These are phyloP conservation scores for Microhierax caerulescens DNA, from an alignment of 2,797 vertebrate genomes.

Conservation along the genomic window DNA sequence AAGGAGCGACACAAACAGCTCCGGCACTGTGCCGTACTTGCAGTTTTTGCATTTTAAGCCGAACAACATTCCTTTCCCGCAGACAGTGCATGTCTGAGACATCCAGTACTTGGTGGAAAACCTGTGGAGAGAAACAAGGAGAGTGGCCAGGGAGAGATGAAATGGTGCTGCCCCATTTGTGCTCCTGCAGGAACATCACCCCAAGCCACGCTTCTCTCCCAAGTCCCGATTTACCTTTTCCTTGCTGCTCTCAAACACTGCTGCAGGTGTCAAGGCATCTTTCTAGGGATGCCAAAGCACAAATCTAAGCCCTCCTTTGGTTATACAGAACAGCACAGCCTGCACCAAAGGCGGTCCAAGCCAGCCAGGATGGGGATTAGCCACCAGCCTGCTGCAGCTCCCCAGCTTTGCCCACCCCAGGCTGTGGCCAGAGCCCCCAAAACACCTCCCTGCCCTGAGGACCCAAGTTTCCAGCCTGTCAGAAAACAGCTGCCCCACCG, in stretches of 20 bases:
- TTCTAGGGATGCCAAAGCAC: not conserved
- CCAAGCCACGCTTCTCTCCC: accelerated
- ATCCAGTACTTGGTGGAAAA: conserved; percentile 99
- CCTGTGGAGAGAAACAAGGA: conserved; percentile 70
- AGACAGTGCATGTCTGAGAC: conserved; percentile 98
- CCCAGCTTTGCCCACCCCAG: not conserved
- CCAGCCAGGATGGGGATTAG: not conserved
- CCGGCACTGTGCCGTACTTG: conserved; percentile 84
- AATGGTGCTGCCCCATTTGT: accelerated
- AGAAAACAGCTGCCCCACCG: not conserved
- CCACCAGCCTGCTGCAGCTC: accelerated
- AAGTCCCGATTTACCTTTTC: accelerated
- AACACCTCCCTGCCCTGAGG: not conserved
- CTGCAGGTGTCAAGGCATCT: not conserved
- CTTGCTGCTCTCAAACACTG: not conserved
- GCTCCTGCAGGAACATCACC: not conserved
- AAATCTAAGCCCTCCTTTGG: not conserved
- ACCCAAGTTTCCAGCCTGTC: accelerated
- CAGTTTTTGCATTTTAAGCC: conserved; percentile 99
- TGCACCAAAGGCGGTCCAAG: not conserved
- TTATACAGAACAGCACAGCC: not conserved
- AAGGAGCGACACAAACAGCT: accelerated
- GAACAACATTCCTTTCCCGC: conserved; percentile 98
- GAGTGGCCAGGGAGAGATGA: not conserved
- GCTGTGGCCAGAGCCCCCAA: not conserved